Percentiles rank a stretch among this genome's conserved stretches.
These are phyloP conservation scores for Glyphotaelius pellucidus DNA, from an alignment of 2,888 invertebrate species.

Conservation along the genomic window DNA sequence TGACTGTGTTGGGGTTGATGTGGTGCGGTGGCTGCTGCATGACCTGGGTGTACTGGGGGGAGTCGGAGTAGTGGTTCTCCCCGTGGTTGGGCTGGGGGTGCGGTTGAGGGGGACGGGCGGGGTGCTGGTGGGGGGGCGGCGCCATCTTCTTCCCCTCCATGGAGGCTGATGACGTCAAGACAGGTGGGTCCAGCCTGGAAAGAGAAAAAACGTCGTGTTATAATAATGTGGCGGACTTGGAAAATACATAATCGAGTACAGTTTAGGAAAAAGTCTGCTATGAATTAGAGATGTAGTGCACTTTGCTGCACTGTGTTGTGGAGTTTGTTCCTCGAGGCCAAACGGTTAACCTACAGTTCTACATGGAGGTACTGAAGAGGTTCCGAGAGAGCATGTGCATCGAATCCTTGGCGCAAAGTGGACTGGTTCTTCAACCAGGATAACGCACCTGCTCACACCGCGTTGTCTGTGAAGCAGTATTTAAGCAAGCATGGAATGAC, in stretches of 20 bases:
- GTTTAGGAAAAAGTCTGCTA: background rate
- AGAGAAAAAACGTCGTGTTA: conserved; percentile 63
- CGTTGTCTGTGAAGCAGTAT: too few species aligned
- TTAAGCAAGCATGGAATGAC: too few species aligned
- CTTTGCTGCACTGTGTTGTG: too few species aligned
- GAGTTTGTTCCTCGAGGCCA: too few species aligned
- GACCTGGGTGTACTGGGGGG: conserved; percentile 73
- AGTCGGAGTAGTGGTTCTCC: conserved; percentile 77
- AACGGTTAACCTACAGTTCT: too few species aligned
- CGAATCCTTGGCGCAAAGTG: too few species aligned
- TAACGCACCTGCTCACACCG: too few species aligned
- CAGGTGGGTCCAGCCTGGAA: conserved; percentile 85
- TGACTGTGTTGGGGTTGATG: conserved; percentile 68
- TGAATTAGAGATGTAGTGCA: too few species aligned
- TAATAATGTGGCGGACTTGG: background rate
- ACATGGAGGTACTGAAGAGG: too few species aligned
- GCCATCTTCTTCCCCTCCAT: conserved; percentile 83
- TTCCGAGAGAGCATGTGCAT: too few species aligned
- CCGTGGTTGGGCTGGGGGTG: conserved; percentile 69
- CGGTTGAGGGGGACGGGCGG: conserved; percentile 73
- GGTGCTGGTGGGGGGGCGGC: conserved; percentile 77
- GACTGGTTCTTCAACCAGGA: too few species aligned
- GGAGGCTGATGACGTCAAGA: conserved; percentile 78
- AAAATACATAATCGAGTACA: background rate
- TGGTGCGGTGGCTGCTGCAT: conserved; percentile 72